Evolutionary conservation across 2,888 invertebrate species (phyloP).

Genomic region (Ochropleura leucogaster): DNA sequence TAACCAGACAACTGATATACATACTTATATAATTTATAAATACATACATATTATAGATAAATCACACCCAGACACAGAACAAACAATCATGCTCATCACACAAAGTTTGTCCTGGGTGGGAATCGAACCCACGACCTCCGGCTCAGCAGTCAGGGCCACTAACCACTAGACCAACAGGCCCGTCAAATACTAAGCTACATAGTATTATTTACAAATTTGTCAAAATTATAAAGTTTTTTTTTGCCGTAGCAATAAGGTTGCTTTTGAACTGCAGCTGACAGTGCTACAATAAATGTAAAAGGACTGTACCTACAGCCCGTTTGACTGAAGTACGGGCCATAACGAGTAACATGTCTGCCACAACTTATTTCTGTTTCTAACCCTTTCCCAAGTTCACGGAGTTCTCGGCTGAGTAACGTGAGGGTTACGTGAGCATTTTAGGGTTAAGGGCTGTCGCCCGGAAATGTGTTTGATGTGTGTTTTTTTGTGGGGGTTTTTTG

Average conservation of each 20-base stretch:
- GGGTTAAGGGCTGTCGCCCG: constrained; percentile 10
- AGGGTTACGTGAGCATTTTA: constrained; percentile 20
- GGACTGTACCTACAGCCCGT: constrained; percentile 9
- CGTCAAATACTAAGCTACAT: too few species aligned
- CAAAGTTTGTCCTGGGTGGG: too few species aligned
- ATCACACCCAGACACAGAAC: too few species aligned
- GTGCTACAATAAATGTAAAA: not conserved
- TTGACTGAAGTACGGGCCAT: constrained; percentile 36
- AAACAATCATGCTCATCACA: too few species aligned
- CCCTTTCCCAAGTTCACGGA: constrained; percentile 33
- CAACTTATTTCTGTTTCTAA: constrained; percentile 42
- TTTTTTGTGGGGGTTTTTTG: not conserved
- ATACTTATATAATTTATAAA: too few species aligned
- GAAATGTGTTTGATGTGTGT: constrained; percentile 30
- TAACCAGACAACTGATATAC: too few species aligned
- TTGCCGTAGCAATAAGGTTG: not conserved
- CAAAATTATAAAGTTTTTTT: not conserved
- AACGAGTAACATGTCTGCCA: constrained; percentile 33
- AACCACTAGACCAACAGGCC: too few species aligned
- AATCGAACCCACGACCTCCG: too few species aligned
- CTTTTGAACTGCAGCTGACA: not conserved
- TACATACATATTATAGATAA: too few species aligned
- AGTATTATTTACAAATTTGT: not conserved
- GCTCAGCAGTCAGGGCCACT: too few species aligned
- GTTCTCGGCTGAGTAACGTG: constrained; percentile 27